Base-by-base conservation (phyloP, 2,113 vertebrate genomes). In the Ploceus nigricollis region DNA sequence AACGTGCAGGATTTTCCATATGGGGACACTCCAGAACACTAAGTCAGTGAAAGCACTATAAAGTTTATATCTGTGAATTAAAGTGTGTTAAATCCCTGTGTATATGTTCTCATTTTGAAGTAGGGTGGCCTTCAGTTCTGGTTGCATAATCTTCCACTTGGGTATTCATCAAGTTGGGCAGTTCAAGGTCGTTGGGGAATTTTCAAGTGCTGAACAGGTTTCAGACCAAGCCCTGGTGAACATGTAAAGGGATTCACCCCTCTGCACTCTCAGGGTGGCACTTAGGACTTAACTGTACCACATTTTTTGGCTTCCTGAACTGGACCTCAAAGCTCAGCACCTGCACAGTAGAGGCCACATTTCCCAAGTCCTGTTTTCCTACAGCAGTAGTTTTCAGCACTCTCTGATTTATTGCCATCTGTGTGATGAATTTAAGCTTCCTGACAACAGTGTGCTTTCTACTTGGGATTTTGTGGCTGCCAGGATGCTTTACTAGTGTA, bases 71-170 rank as follows among this genome's bases (percentile, higher is more conserved):
- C 75, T 81, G 33, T 77, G 63, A 93, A 92, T 75, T 92, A 87
- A 93, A 92, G 39, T 42, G 47, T 93, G 89, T 81, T 94, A 95
- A 89, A 94, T 96, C 91, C 91, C 91, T 83, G 68, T 51, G 76
- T 93, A 86, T 81, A 66, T 37, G 93, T 51, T 96, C 93, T 89
- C 87, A n/a, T 94, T 96, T 81, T 4, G 15, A 96, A 92, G 44
- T 70, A 96, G 87, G 83, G 69, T 87, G 80, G 71, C 95, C 63
- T 83, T 72, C 35, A 50, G 0, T 69, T 70, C 64, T 0, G 0
- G 13, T 81, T 95, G 80, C 37, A 4, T 94, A 94, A 95, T 92
- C 30, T 66, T 75, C 83, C 69, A 48, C 0, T n/a, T 53, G 72
- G 25, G 10, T 44, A 51, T 82, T 87, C 39, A 31, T 77, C 44